Evolutionary conservation across 2,797 vertebrate species (phyloP), one percentile per base, ranked within the genome.

Genomic region (Clarias laeviceps): DNA sequence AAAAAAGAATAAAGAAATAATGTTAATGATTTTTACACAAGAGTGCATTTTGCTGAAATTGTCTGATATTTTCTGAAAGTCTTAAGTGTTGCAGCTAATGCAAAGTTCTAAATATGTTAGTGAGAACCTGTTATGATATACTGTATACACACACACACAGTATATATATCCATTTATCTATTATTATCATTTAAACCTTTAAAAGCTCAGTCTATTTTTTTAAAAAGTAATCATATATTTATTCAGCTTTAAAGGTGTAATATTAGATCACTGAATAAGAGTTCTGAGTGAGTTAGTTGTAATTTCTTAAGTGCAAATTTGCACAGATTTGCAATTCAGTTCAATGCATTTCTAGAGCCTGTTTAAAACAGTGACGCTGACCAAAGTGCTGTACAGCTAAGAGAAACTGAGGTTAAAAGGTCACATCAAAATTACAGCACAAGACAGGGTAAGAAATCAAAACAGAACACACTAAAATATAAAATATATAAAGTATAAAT

Each of bases 1-100:
- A 89, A 29, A 45, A 87, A 27, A 54, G 12, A 37, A 72, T 69
- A 72, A 4, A 45, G 20, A 57, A 54, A 12, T n/a, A 68, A 34
- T 5, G 1, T 54, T 72, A 62, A 24, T 61, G 32, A 65, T 77
- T 34, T 29, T 50, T 64, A 45, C 18, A 45, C 69, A 59, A 50
- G 18, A 79, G 20, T 34, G 62, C 56, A 37, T 78, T 78, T 61
- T 61, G 37, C 45, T 15, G 8, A n/a, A 54, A 27, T 18, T 54
- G 70, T 54, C 17, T 76, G 40, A 45, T 45, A 45, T 45, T 9
- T 45, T 11, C 40, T 45, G 9, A 45, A 45, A 45, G 40, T 45
- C 40, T 45, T 45, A 45, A 45, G 40, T 11, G 9, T 45, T 45
- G 9, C 45, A 45, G 9, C 45, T 45, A 45, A 45, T 45, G 40